These are phyloP conservation scores for Poecilia picta DNA, from an alignment of 2,797 vertebrate genomes.

Conservation along the genomic window DNA sequence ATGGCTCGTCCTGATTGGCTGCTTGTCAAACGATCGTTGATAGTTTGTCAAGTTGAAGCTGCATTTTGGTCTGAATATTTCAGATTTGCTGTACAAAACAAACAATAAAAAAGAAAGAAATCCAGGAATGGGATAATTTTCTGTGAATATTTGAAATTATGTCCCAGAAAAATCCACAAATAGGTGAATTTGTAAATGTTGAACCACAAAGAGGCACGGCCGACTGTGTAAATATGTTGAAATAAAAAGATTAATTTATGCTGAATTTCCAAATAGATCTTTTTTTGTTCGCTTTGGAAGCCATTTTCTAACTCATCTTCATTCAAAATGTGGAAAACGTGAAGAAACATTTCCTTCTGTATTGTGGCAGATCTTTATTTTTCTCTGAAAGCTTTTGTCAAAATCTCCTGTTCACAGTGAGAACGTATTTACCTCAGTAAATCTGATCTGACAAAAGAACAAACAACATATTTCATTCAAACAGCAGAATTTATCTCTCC, in stretches of 20 bases:
- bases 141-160: background rate
- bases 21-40: too few species aligned
- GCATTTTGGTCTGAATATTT: background rate
- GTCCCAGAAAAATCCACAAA: background rate
- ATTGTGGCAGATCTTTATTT: background rate
- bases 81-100: too few species aligned
- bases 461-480: conserved; percentile 14
- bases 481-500: conserved; percentile 19
- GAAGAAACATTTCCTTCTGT: background rate
- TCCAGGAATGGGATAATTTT: background rate
- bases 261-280: background rate
- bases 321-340: background rate
- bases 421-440: background rate
- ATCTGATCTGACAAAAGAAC: conserved; percentile 6
- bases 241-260: background rate
- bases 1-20: too few species aligned
- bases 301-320: background rate
- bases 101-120: too few species aligned
- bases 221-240: background rate
- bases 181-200: background rate
- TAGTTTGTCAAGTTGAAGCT: background rate
- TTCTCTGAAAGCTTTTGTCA: background rate
- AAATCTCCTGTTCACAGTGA: background rate
- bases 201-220: background rate
- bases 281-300: background rate